phyloP scores from a whole-genome alignment of 2,113 vertebrate species.

The sheep (Ovis aries) region ARS-UI_Ramb_v3.0 NC_056054.1:72767501-72768000 shows the following conservation, averaged over 20 bases:
- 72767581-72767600: neutral
- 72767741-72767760: neutral
- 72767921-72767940: neutral
- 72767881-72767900: neutral
- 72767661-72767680: neutral
- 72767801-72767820: neutral
- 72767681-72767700: neutral
- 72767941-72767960: neutral
- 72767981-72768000: neutral
- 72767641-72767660: neutral
- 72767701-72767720: neutral
- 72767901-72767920: neutral
- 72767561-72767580: neutral
- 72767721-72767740: neutral
- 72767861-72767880: neutral
- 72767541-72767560: neutral
- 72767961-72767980: neutral
- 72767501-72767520: neutral
- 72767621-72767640: neutral
- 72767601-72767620: neutral
- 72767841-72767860: neutral
- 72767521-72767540: accelerated
- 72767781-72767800: neutral
- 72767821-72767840: neutral
- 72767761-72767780: neutral